Evolutionary conservation across 92 coral and sea anemone species (phyloP), one percentile per base, ranked within the genome.

Genomic region (Pocillopora meandrina): DNA sequence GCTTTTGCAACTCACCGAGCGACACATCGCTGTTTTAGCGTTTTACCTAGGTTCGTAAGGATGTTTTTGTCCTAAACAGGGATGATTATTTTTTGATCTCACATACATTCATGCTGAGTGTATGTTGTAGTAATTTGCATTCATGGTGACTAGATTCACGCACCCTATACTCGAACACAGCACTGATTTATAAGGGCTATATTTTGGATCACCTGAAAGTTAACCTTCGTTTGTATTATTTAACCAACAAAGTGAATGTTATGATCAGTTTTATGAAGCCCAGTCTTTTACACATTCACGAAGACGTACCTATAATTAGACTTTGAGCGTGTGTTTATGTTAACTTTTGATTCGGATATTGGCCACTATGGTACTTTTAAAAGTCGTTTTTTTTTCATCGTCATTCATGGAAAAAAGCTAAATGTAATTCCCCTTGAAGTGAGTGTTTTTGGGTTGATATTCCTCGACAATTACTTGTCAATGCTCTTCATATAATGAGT

Each of bases 111-210:
- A 20, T 65, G 82, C 71, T 64, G 82, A 65, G 60, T 57, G 62
- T 63, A 18, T 60, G 23, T 76, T 57, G 20, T 63, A 3, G 19
- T 31, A 76, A 76, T 60, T 76, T 76, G 69, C 69, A 59, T 35
- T 66, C 69, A 20, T 75, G 13, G 65, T 75, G 65, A 49, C 34
- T 8, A 7, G 34, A 23, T 21, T 74, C 73, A 34, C 73, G 49
- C 73, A 68, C 47, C 55, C 18, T 13, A 14, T 26, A 14, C 73
- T 33, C 52, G 55, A 69, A 15, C 36, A 33, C 3, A 14, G 17
- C 2, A n/a, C 19, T 20, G 33, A n/a, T 10, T 64, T 8, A 23
- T 64, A 19, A 64, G 20, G 66, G n/a, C 42, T 17, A 70, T 70
- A 34, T 34, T 70, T 36, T 20, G 17, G 69, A 18, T 33, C 56